A percentile compares a stretch with the other conserved stretches of the same genome.
Conservation (phyloP, 2,113 vertebrate genomes). For the Trogon melanurus region DNA sequence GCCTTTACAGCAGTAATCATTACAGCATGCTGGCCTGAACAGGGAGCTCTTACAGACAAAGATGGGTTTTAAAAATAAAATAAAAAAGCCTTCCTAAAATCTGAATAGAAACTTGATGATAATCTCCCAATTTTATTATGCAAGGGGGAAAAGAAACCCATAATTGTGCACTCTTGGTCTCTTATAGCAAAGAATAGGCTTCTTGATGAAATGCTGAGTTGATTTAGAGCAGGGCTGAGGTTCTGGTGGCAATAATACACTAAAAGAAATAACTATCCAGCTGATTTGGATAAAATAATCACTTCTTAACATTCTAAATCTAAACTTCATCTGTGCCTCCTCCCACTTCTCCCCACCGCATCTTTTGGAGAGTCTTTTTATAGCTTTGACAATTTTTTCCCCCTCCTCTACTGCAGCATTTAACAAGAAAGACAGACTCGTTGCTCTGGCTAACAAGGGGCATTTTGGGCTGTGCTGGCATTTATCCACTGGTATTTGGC, state of each 20-base stretch:
- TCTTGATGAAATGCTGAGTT: slow-evolving; percentile 74
- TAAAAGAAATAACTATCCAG: slow-evolving; percentile 61
- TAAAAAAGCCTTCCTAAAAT: slow-evolving; percentile 69
- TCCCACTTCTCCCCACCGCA: slow-evolving; percentile 11
- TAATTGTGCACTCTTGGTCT: slow-evolving; percentile 69
- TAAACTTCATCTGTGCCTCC: slow-evolving; percentile 28
- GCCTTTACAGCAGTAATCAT: slow-evolving; percentile 75
- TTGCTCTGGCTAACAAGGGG: slow-evolving; percentile 7
- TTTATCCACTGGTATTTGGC: neutral
- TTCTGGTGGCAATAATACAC: slow-evolving; percentile 54
- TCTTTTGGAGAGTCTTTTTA: slow-evolving; percentile 49
- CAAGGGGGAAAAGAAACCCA: slow-evolving; percentile 65
- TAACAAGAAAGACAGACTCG: neutral
- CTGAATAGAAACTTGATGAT: slow-evolving; percentile 85
- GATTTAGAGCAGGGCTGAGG: slow-evolving; percentile 55
- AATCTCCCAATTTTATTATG: slow-evolving; percentile 75
- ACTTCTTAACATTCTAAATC: slow-evolving; percentile 67
- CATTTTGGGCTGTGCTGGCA: neutral
- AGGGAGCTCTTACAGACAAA: slow-evolving; percentile 71
- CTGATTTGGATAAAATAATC: slow-evolving; percentile 71
- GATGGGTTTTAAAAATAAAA: slow-evolving; percentile 65
- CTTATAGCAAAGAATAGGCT: slow-evolving; percentile 70
- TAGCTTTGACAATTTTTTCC: slow-evolving; percentile 7
- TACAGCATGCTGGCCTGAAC: slow-evolving; percentile 64
- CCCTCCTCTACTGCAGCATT: neutral